Percentiles rank a stretch among this genome's conserved stretches.
Conservation (phyloP, 2,888 invertebrate species). For the Brenthis hecate region DNA sequence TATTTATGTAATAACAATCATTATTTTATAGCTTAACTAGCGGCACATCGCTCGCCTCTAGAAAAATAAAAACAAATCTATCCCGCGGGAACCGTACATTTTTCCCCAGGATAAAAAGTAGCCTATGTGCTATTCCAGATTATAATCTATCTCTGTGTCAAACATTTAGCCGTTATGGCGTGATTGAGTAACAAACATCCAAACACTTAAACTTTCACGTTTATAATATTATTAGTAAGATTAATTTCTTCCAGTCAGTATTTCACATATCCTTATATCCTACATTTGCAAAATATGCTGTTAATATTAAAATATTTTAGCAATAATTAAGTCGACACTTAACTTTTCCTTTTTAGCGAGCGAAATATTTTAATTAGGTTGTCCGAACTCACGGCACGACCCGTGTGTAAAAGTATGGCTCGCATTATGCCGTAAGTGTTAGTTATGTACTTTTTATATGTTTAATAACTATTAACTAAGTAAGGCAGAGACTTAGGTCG, state of each 20-base stretch:
- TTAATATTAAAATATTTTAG: conserved; percentile 36
- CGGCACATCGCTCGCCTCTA: too few species aligned
- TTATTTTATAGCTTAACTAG: conserved; percentile 37
- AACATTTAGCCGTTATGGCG: too few species aligned
- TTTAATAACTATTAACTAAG: conserved; percentile 2
- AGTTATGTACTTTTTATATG: not conserved
- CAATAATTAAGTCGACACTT: conserved; percentile 47
- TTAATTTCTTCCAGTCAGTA: conserved; percentile 35
- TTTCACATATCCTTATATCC: conserved; percentile 28
- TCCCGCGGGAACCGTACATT: too few species aligned
- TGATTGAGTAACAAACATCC: too few species aligned
- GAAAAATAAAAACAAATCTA: too few species aligned
- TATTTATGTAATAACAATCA: conserved; percentile 21
- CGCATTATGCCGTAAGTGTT: conserved; percentile 32
- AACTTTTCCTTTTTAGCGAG: conserved; percentile 57
- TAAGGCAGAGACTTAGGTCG: not conserved
- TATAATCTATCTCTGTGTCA: too few species aligned
- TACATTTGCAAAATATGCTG: conserved; percentile 28
- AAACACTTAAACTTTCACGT: too few species aligned
- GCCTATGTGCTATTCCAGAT: too few species aligned
- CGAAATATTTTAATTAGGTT: conserved; percentile 79
- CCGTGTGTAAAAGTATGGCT: conserved; percentile 38
- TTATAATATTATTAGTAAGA: too few species aligned
- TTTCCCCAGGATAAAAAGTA: too few species aligned
- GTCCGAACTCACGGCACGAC: conserved; percentile 49